Base-by-base conservation (phyloP, 2,797 vertebrate genomes). In the Pachyuromys duprasi region DNA sequence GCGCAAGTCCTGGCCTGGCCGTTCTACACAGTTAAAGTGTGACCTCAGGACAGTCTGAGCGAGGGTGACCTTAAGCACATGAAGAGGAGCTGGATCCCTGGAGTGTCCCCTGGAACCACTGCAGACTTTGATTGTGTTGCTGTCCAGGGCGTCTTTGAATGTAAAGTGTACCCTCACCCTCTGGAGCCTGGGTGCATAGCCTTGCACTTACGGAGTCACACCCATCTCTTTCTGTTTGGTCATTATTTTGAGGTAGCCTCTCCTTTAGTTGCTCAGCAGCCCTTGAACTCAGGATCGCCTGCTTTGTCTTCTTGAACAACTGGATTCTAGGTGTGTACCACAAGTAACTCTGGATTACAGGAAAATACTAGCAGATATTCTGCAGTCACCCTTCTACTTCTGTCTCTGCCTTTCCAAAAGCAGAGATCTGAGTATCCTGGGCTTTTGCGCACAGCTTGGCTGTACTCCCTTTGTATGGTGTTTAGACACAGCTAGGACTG, bases 351-450 rank as follows among this genome's bases (percentile, higher is more conserved):
- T 49, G 36, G 7, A 22, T 22, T 57, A n/a, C 8, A 76, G 63
- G 83, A 15, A 86, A 70, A 69, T n/a, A 4, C 33, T 45, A 63
- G 18, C 8, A 14, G 62, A 15, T 36, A 4, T 69, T 55, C 26
- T 26, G 2, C 36, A 53, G 14, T n/a, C 36, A 39, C 57, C 0
- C 4, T 36, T 5, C 39, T 45, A 14, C 31, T 65, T 49, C 45
- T 31, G 0, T 33, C 0, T 31, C 13, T 78, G 45, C 42, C 36
- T 53, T 83, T 60, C 36, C 18, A 17, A 33, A 80, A 49, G 55
- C 28, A 65, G 9, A 6, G 31, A 0, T 2, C 63, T 0, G 4
- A 12, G 63, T 12, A 0, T 0, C 5, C 79, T 88, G 8, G 65
- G 20, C 57, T 60, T 49, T 57, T 72, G 42, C 49, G 42, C 49